A percentile compares a stretch with the other conserved stretches of the same genome.
Evolutionary conservation across 2,797 vertebrate species (phyloP).

Genomic region (Hybognathus amarus): DNA sequence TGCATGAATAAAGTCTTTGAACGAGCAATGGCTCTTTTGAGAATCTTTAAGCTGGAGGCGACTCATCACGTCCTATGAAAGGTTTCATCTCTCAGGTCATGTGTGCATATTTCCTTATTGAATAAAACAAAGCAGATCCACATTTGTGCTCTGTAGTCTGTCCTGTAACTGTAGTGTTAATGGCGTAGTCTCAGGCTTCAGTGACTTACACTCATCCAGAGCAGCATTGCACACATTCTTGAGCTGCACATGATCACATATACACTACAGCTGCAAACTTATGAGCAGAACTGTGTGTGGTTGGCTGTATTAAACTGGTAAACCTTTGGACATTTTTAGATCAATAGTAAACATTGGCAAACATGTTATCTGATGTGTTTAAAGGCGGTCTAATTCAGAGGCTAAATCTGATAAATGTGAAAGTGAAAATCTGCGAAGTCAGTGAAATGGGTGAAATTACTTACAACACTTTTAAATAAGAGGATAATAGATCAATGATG

Average conservation of each 20-base stretch:
- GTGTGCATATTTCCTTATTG: background rate
- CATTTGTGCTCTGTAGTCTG: background rate
- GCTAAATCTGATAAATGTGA: background rate
- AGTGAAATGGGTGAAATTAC: background rate
- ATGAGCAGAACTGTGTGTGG: background rate
- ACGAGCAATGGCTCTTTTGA: background rate
- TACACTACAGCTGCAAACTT: background rate
- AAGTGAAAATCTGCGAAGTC: background rate
- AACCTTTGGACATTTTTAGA: background rate
- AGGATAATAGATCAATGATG: no score
- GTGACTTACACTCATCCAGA: background rate
- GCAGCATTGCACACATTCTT: conserved; percentile 26
- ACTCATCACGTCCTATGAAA: background rate
- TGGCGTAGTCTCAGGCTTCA: background rate
- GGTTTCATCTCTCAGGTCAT: background rate
- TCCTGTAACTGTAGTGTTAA: background rate
- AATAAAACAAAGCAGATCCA: background rate
- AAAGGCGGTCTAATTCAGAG: background rate
- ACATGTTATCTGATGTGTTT: background rate
- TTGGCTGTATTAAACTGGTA: background rate
- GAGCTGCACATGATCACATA: background rate
- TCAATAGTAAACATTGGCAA: background rate
- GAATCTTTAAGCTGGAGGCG: background rate
- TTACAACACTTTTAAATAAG: background rate
- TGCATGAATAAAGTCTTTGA: background rate